Evolutionary conservation across 2,113 vertebrate species (phyloP), one percentile per base, ranked within the genome.

Genomic region (Peromyscus polionotus): DNA sequence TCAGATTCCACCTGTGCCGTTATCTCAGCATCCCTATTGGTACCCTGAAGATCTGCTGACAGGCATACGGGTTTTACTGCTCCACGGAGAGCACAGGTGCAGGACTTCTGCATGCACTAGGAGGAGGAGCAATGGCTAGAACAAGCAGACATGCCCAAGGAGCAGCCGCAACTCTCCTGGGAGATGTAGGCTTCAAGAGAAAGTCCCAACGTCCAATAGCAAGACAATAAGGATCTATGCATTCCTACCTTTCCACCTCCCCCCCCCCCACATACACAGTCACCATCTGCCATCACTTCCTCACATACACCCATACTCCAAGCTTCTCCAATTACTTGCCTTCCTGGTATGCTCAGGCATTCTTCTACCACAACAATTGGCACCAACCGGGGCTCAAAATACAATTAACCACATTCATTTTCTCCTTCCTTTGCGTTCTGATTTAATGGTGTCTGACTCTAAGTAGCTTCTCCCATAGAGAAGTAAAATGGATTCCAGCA

Each of bases 371-470:
- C 54, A 81, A 48, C 75, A 83, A 96, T 96, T 95, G 95, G 84
- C 72, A 87, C 92, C 96, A 97, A 93, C 93, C 65, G 48, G 28
- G 84, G 77, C 68, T 96, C 93, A 87, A 90, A 94, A 94, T 95
- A 54, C 88, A 95, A 94, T 94, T 89, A 96, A n/a, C 88, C 33
- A 94, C 65, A 88, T 91, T 97, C 93, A 94, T 96, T 96, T 93
- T 95, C 89, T 95, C 93, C 72, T 96, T 95, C 93, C 72, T 97
- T 96, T 96, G 96, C 93, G 95, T 94, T 96, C 92, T 96, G 91
- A 97, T 76, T 97, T 97, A 94, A 97, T 93, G 93, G 73, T 85
- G 92, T 88, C 92, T 97, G 79, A 94, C 90, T 94, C 73, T 81
- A 93, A 94, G 93, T 68, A 96, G 93, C 68, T 96, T 93, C 81